Conservation (phyloP, 2,797 vertebrate species). For the Lutjanus argentimaculatus region DNA sequence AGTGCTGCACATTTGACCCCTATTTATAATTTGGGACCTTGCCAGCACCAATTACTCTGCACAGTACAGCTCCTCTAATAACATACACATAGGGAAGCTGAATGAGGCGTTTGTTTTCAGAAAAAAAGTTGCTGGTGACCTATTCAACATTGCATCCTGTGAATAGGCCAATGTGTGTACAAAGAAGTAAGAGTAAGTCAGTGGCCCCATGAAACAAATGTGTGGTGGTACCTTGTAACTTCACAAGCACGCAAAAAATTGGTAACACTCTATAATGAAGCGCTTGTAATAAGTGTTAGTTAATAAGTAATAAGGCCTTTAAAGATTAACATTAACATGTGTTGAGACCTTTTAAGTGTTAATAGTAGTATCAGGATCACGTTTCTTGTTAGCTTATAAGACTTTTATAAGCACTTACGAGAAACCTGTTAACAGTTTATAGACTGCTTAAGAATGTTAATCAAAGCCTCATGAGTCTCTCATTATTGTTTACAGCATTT, state of each 20-base stretch:
- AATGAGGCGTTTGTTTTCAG: constrained; percentile 60
- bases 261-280: too few species aligned
- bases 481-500: too few species aligned
- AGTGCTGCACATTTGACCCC: constrained; percentile 41
- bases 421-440: too few species aligned
- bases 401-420: too few species aligned
- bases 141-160: constrained; percentile 49
- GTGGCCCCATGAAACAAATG: constrained; percentile 20
- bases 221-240: constrained; percentile 32
- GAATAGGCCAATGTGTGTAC: constrained; percentile 54
- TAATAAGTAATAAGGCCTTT: too few species aligned
- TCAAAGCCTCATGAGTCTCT: too few species aligned
- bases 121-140: constrained; percentile 70
- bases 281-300: too few species aligned
- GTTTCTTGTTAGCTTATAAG: too few species aligned
- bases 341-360: too few species aligned
- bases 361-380: too few species aligned
- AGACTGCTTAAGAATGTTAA: too few species aligned
- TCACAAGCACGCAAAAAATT: not conserved
- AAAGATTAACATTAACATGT: too few species aligned
- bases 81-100: constrained; percentile 24
- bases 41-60: constrained; percentile 67
- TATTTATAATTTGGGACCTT: constrained; percentile 41
- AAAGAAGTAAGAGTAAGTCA: constrained; percentile 23
- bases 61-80: constrained; percentile 44